Evolutionary conservation across 2,113 vertebrate species (phyloP), one percentile per base, ranked within the genome.

Genomic region (Madoqua kirkii): DNA sequence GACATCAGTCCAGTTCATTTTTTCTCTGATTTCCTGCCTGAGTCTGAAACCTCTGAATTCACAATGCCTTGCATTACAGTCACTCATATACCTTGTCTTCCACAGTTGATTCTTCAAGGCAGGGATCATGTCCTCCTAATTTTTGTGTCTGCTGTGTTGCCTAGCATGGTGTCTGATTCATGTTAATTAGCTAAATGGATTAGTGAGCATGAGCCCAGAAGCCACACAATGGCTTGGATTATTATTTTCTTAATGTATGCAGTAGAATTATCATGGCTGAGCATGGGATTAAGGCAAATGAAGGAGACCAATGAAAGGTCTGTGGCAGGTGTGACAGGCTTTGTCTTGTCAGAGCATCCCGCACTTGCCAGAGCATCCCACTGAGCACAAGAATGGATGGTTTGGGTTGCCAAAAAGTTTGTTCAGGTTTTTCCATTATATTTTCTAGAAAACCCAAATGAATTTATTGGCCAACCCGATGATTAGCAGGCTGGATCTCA

Each of bases 301-400:
- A 62, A 52, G 21, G 40, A 55, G 43, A 60, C 8, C 36, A 31
- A 1, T 71, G 91, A 4, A 21, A 85, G 60, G 52, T 10, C 17
- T 0, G 9, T 6, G 74, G 57, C 76, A n/a, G 81, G 54, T 21
- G 62, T 50, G 55, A 14, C 0, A 1, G 1, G 36, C 29, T 43
- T 16, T 78, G 21, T 36, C 13, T 5, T 8, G 1, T 7, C 50
- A 17, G 43, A 71, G 74, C 33, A 11, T 23, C 67, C 43, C 48
- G 12, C 27, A 0, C 16, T 43, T 54, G 40, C 19, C 45, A 0
- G 64, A 31, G 10, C 16, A 74, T 40, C 21, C 67, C 36, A 8
- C 12, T 40, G 40, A 52, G 14, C 15, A 0, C 0, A 2, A 36
- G 21, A 3, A 3, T 6, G 31, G 52, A 15, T 5, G 23, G 1